These are phyloP conservation scores for Todiramphus saurophagus DNA, from an alignment of 2,113 vertebrate genomes.

Conservation along the genomic window DNA sequence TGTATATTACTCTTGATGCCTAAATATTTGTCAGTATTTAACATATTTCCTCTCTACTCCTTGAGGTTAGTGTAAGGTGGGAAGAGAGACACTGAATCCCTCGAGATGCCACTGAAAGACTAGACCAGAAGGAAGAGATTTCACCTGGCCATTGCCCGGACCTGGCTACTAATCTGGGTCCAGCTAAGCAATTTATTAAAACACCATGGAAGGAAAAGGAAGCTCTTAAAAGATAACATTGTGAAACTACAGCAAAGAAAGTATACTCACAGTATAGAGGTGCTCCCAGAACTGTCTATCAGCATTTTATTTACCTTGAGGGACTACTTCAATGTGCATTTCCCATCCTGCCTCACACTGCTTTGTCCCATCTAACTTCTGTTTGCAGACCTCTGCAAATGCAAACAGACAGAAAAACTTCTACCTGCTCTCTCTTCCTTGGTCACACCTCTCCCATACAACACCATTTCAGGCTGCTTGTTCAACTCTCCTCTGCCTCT, in stretches of 20 bases:
- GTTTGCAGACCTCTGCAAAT: not conserved
- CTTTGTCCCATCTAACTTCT: not conserved
- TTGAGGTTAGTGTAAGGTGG: not conserved
- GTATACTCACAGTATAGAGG: not conserved
- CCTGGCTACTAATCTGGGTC: not conserved
- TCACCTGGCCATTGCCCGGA: not conserved
- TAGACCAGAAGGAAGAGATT: not conserved
- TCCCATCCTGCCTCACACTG: not conserved
- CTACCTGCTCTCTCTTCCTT: not conserved
- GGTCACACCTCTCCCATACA: not conserved
- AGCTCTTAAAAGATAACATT: not conserved
- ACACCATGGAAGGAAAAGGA: not conserved
- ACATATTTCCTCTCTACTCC: not conserved
- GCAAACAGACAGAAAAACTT: not conserved
- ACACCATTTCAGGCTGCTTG: not conserved
- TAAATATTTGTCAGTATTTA: conserved; percentile 2
- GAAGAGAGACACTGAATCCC: not conserved
- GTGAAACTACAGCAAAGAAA: not conserved
- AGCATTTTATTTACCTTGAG: not conserved
- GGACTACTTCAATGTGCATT: not conserved
- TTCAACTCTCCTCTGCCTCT: not conserved
- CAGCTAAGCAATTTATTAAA: not conserved
- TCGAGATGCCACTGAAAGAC: not conserved
- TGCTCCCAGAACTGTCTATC: not conserved
- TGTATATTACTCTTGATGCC: not conserved